Evolutionary conservation across 1,140 invertebrate species (phyloP), one percentile per base, ranked within the genome.

Genomic region (Batillaria attramentaria): DNA sequence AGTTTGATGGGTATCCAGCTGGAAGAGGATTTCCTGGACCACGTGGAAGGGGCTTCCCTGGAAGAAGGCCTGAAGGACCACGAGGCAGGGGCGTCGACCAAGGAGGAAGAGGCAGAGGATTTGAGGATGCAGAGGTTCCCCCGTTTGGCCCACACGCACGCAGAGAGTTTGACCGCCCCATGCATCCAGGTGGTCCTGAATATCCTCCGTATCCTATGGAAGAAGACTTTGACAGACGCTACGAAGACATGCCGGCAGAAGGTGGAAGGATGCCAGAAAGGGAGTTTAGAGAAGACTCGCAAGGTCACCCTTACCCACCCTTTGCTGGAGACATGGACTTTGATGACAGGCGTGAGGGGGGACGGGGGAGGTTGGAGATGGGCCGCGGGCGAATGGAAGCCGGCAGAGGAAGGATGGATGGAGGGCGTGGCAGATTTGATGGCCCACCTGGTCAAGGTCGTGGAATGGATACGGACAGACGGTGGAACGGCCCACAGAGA

Each of bases 391-490:
- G 42, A 24, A n/a, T n/a, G n/a, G n/a, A n/a, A n/a, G n/a, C n/a
- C 18, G 18, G 69, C 35, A 72, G 24, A 20, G 62, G 57, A 42
- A 76, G 73, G 62, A 60, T 42, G 42, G 81, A 79, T 28, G 74
- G 78, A 28, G 75, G 80, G 42, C 66, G 70, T 46, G 77, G 72
- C 41, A 57, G 28, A 31, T 54, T 41, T 62, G 76, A 72, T 73
- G 24, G 41, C 3, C 10, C 41, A 2, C 3, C 39, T 43, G 68
- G 62, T 20, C 72, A 41, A 46, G 78, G 57, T 31, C 6, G 65
- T n/a, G 42, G 60, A 13, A 50, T 79, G 42, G 81, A 82, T 65
- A 41, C 72, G 13, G 77, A 79, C 66, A 76, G 77, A 41, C 50
- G 81, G 42, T 72, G 31, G 33, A 57, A 28, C n/a, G 33, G 39